Evolutionary conservation across 2,888 invertebrate species (phyloP).

Genomic region (Rhopalosiphum nymphaeae): DNA sequence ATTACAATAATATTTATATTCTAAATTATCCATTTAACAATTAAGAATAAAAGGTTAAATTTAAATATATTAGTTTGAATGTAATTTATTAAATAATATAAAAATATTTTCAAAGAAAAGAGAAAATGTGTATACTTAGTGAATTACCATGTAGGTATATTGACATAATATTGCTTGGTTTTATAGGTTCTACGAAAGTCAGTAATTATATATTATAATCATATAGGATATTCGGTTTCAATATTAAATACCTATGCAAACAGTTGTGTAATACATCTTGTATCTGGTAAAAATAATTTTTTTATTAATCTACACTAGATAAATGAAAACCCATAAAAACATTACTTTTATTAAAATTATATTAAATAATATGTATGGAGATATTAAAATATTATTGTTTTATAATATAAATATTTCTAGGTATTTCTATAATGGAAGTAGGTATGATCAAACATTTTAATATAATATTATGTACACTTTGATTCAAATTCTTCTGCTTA

Average conservation of each 20-base stretch:
- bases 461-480: neutral
- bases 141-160: neutral
- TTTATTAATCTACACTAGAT: neutral
- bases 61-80: too few species aligned
- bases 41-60: too few species aligned
- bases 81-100: too few species aligned
- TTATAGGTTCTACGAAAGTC: neutral
- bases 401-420: too few species aligned
- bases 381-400: neutral
- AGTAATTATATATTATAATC: neutral
- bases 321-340: neutral
- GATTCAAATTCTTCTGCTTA: neutral
- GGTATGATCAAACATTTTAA: neutral
- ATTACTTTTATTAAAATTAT: neutral
- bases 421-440: neutral
- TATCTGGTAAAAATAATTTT: neutral
- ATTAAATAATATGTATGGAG: neutral
- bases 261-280: neutral
- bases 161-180: neutral
- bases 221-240: neutral
- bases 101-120: too few species aligned
- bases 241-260: neutral
- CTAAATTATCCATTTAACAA: too few species aligned
- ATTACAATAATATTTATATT: too few species aligned
- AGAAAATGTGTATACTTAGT: neutral